These are phyloP conservation scores for Drosophila fuyamai DNA, from an alignment of 1,140 invertebrate genomes.

Conservation along the genomic window DNA sequence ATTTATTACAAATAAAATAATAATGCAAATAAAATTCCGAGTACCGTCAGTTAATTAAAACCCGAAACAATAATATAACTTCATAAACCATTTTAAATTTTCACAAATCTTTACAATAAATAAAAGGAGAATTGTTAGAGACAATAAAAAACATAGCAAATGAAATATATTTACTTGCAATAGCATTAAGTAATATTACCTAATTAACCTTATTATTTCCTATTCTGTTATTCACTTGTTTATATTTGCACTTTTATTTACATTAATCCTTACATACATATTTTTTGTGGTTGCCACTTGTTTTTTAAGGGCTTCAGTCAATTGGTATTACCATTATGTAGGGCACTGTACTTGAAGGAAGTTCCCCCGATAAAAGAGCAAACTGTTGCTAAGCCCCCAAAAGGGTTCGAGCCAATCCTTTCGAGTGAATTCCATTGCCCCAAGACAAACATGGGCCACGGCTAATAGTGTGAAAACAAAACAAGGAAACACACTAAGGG, in stretches of 20 bases:
- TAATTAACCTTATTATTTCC: too few relatives aligned
- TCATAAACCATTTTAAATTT: too few relatives aligned
- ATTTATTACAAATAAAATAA: too few relatives aligned
- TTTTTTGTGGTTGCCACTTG: not conserved
- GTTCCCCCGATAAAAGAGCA: slow-evolving; percentile 15
- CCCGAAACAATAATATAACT: not conserved
- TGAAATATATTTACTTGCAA: too few relatives aligned
- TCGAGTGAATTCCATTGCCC: slow-evolving; percentile 57
- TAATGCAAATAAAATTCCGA: not conserved
- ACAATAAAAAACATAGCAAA: too few relatives aligned
- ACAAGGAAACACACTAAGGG: slow-evolving; percentile 20
- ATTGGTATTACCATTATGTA: not conserved
- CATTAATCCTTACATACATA: too few relatives aligned
- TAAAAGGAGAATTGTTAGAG: too few relatives aligned
- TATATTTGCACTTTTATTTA: too few relatives aligned
- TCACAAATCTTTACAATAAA: too few relatives aligned
- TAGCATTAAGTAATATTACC: too few relatives aligned
- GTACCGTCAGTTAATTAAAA: not conserved
- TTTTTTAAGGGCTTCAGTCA: not conserved
- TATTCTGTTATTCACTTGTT: too few relatives aligned
- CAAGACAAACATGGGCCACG: slow-evolving; percentile 57
- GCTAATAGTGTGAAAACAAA: slow-evolving; percentile 70
- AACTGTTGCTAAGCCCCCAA: slow-evolving; percentile 44
- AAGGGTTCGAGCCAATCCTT: slow-evolving; percentile 54
- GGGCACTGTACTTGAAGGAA: slow-evolving; percentile 6